Evolutionary conservation across 2,888 invertebrate species (phyloP).

Genomic region (Agonopterix heracliana): DNA sequence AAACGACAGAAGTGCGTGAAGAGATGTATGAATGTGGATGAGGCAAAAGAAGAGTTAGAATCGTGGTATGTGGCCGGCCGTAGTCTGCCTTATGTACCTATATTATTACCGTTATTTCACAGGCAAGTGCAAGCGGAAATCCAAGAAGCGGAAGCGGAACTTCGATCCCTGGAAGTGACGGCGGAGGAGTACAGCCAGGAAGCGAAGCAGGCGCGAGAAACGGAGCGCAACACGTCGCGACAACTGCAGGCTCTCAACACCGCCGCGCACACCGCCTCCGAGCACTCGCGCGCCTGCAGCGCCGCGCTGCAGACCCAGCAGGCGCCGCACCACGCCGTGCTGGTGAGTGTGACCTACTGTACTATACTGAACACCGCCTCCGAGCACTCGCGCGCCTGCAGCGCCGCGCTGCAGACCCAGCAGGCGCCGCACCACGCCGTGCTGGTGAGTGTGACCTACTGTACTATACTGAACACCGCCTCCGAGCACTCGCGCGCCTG

Average conservation of each 20-base stretch:
- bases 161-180: conserved; percentile 35
- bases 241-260: conserved; percentile 44
- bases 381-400: too few species aligned
- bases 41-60: too few species aligned
- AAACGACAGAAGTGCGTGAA: too few species aligned
- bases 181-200: conserved; percentile 46
- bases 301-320: conserved; percentile 41
- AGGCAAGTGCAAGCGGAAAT: conserved; percentile 55
- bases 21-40: too few species aligned
- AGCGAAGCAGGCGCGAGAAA: conserved; percentile 42
- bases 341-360: conserved; percentile 32
- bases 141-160: conserved; percentile 37
- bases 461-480: too few species aligned
- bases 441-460: too few species aligned
- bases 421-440: too few species aligned
- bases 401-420: too few species aligned
- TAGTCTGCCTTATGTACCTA: too few species aligned
- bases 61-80: too few species aligned
- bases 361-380: too few species aligned
- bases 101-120: not conserved
- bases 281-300: conserved; percentile 39
- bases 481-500: too few species aligned
- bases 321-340: conserved; percentile 40
- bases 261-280: conserved; percentile 35
- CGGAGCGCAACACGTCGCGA: conserved; percentile 44